Conservation (phyloP, 2,888 invertebrate genomes). For the Andrena bucephala region DNA sequence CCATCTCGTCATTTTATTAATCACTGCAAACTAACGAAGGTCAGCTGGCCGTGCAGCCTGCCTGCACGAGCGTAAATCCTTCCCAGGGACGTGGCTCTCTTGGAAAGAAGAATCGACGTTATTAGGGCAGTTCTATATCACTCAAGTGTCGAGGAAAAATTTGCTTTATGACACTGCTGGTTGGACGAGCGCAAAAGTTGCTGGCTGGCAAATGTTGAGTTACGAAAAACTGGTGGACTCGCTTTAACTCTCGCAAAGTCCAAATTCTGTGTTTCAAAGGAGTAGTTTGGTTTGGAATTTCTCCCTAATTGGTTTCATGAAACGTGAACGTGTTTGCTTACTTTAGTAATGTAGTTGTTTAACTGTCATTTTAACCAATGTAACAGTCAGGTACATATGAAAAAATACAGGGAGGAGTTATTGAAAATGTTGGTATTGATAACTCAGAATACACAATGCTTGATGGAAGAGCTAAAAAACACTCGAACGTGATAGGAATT, state of each 20-base stretch:
- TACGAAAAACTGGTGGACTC: slow-evolving; percentile 9
- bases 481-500: neutral
- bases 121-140: slow-evolving; percentile 27
- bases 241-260: neutral
- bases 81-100: slow-evolving; percentile 23
- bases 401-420: neutral
- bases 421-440: neutral
- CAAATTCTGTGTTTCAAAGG: neutral
- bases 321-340: neutral
- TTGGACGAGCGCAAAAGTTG: neutral
- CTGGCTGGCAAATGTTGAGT: neutral
- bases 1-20: slow-evolving; percentile 79
- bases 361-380: neutral
- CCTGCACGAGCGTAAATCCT: slow-evolving; percentile 72
- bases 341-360: neutral
- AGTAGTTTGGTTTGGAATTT: neutral
- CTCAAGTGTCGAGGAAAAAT: neutral
- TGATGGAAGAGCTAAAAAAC: neutral
- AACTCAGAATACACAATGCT: neutral
- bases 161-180: slow-evolving; percentile 7
- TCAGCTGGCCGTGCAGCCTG: slow-evolving; percentile 39
- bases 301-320: neutral
- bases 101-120: slow-evolving; percentile 41
- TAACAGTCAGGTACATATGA: neutral
- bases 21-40: slow-evolving; percentile 71